Conservation (phyloP, 2,797 vertebrate species). For the Dipus sagitta region DNA sequence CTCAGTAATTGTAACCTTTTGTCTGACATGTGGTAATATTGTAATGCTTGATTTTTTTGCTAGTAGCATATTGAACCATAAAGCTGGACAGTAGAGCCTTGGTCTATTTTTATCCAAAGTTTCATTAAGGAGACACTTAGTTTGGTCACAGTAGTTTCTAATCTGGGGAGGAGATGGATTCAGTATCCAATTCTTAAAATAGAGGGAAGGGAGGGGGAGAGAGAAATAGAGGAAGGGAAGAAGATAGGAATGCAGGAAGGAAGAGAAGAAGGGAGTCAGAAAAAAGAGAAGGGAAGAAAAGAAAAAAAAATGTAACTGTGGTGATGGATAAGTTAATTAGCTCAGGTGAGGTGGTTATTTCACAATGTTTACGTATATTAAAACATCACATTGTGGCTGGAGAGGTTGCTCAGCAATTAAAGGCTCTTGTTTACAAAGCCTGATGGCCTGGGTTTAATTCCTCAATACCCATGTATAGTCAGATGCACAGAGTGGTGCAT, state of each 20-base stretch:
- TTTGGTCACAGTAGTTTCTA: background rate
- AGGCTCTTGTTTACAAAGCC: no score
- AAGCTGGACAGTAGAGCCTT: background rate
- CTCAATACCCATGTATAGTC: no score
- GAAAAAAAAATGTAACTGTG: background rate
- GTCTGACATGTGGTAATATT: slow-evolving; percentile 50
- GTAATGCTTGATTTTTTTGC: slow-evolving; percentile 48
- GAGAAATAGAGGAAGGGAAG: no score
- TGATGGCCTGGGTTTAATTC: no score
- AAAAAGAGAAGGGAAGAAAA: background rate
- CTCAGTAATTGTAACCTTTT: slow-evolving; percentile 64
- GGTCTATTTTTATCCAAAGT: background rate
- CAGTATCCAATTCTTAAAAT: background rate
- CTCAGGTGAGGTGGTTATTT: background rate
- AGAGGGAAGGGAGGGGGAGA: no score
- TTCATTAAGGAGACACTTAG: background rate
- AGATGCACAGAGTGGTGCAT: no score
- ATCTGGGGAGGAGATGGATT: background rate
- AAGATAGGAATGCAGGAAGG: background rate
- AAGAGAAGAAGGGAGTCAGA: no score
- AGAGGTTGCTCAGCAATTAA: no score
- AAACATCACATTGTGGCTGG: background rate
- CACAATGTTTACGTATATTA: background rate
- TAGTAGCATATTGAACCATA: slow-evolving; percentile 55
- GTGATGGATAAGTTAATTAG: background rate